phyloP scores from a whole-genome alignment of 2,113 vertebrate genomes.

The Paramormyrops kingsleyae region DNA sequence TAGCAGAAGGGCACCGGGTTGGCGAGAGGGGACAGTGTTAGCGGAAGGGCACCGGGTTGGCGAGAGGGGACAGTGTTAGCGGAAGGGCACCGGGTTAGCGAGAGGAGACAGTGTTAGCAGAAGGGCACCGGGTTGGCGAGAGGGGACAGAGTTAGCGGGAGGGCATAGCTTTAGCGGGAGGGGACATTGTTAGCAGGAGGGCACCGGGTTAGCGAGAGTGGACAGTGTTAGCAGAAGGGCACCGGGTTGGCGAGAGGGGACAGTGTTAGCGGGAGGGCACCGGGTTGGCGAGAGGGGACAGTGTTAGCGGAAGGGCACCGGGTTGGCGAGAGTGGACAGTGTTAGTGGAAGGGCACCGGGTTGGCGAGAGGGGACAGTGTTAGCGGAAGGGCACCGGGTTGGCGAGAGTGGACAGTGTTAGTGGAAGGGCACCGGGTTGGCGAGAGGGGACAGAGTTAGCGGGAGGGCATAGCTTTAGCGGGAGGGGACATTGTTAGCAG shows the following conservation, averaged over 20 bases:
- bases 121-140: not conserved
- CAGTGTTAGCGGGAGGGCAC: not conserved
- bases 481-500: not conserved
- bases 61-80: not conserved
- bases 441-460: too few species aligned
- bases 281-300: not conserved
- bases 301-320: not conserved
- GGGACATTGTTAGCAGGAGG: too few species aligned
- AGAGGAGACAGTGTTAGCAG: not conserved
- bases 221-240: too few species aligned
- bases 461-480: too few species aligned
- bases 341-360: rapidly evolving
- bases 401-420: not conserved
- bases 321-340: too few species aligned
- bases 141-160: too few species aligned
- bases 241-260: too few species aligned
- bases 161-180: not conserved
- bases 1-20: not conserved
- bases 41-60: rapidly evolving
- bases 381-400: not conserved
- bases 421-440: not conserved
- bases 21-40: not conserved
- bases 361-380: not conserved
- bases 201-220: too few species aligned
- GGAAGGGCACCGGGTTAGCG: too few species aligned